Evolutionary conservation across 2,113 vertebrate genomes (phyloP), one percentile per base, ranked within the genome.

Genomic region (Otis tarda): DNA sequence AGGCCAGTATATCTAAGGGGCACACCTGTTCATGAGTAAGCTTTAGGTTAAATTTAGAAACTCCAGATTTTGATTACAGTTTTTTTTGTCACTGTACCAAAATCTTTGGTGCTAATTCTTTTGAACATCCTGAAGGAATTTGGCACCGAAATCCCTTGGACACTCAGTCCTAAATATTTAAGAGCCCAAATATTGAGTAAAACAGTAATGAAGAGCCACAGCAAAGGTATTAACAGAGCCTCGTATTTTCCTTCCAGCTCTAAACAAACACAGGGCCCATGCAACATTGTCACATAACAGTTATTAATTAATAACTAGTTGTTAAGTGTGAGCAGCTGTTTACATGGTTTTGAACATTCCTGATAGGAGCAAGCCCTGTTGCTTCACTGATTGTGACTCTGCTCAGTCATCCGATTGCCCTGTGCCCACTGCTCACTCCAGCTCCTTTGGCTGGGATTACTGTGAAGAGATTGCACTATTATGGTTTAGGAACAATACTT

Each of bases 1-100:
- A 49, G 63, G 30, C 21, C 12, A 12, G 0, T 31, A 3, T 10
- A 20, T 78, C 75, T 45, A 21, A 3, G 0, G 14, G 37, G 6
- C 7, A 18, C 50, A n/a, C 33, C 43, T 80, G 41, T 4, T 57
- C 21, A 12, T 31, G 2, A 14, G 20, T 16, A 4, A 64, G 10
- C 19, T 75, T 55, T 1, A 11, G 18, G 31, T 63, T 63, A 23
- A 43, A 12, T 27, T 68, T 30, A 45, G 19, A 39, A 52, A 52
- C 30, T 75, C 27, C n/a, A 53, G 59, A 81, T 63, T 92, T 76
- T 41, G 12, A 41, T 41, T 41, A 41, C 41, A 43, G 41, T 21
- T 82, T 78, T n/a, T 39, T 50, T 63, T 39, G 12, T 20, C 43
- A 15, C 37, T 30, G 19, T 28, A 17, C 35, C 80, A 52, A 55